Conservation (phyloP, 2,113 vertebrate genomes). For the Pterocles orientalis region DNA sequence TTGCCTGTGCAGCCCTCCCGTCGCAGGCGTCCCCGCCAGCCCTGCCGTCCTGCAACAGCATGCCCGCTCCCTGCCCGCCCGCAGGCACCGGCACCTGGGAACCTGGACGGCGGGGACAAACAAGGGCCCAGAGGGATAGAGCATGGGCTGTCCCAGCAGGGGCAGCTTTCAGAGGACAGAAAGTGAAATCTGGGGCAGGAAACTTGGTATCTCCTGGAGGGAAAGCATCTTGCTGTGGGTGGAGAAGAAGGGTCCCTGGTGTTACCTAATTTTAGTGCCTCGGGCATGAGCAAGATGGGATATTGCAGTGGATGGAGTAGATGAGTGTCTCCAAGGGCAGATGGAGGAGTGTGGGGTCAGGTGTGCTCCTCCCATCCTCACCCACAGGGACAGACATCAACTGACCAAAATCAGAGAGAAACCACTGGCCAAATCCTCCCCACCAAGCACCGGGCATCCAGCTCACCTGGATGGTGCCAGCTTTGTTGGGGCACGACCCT, state of each 20-base stretch:
- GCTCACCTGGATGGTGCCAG: accelerated
- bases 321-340: accelerated
- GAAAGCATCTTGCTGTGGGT: not conserved
- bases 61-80: not conserved
- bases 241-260: not conserved
- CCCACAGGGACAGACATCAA: not conserved
- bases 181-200: not conserved
- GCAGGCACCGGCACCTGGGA: not conserved
- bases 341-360: accelerated
- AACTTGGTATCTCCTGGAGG: not conserved
- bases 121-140: not conserved
- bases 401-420: not conserved
- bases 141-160: not conserved
- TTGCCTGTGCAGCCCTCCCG: not conserved
- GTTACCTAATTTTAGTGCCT: not conserved
- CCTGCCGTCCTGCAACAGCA: accelerated
- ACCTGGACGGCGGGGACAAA: not conserved
- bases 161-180: not conserved
- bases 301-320: not conserved
- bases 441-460: accelerated
- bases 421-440: not conserved
- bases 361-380: accelerated
- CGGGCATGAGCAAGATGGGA: not conserved
- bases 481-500: not conserved
- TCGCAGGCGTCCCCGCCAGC: not conserved